A percentile compares a stretch with the other conserved stretches of the same genome.
These are phyloP conservation scores for Rhegmatorhina hoffmannsi DNA, from an alignment of 2,113 vertebrate species.

Conservation along the genomic window DNA sequence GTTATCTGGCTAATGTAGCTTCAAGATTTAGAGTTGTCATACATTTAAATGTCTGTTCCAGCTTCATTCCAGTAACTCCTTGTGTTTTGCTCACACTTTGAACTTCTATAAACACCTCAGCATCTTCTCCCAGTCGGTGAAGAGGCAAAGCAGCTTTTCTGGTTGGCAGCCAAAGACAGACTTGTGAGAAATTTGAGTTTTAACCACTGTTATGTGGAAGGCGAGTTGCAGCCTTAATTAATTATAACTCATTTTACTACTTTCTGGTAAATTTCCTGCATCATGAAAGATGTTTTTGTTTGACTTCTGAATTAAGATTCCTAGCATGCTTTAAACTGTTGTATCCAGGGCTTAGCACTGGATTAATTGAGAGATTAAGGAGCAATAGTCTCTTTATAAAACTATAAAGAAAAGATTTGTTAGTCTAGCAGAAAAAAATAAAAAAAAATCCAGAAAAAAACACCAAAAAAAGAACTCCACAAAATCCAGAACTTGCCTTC, in stretches of 20 bases:
- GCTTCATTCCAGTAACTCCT: constrained; percentile 3
- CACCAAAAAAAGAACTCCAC: neutral
- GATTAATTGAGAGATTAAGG: constrained; percentile 54
- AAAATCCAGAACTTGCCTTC: neutral
- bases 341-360: neutral
- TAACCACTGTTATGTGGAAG: neutral
- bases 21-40: constrained; percentile 12
- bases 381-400: neutral
- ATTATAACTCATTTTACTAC: constrained; percentile 3
- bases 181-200: neutral
- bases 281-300: constrained; percentile 33
- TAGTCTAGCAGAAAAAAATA: neutral
- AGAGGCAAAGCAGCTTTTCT: constrained; percentile 9
- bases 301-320: constrained; percentile 56
- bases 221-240: neutral
- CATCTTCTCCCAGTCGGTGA: neutral
- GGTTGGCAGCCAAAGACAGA: neutral
- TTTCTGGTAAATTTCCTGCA: constrained; percentile 21
- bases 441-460: neutral
- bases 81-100: neutral
- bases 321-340: constrained; percentile 35
- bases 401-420: neutral
- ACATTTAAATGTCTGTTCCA: neutral
- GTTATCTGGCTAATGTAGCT: constrained; percentile 32
- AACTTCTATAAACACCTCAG: constrained; percentile 39